Percentiles rank a stretch among this genome's conserved stretches.
phyloP scores from a whole-genome alignment of 2,888 invertebrate species.

The Unio pictorum region DNA sequence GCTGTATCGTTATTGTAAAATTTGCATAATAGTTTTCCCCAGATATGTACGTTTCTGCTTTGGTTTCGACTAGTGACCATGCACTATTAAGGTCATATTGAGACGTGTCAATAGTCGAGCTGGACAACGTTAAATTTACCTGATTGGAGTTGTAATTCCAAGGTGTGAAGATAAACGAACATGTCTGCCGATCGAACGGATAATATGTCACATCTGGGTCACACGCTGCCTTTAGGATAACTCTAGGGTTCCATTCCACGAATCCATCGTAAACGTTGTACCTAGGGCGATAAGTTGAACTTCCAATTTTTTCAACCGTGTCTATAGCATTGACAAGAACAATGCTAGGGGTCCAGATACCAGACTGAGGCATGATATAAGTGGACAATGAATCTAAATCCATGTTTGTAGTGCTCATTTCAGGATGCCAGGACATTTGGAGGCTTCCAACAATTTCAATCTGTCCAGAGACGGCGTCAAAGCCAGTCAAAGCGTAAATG shows the following conservation, averaged over 20 bases:
- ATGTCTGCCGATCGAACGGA: constrained; percentile 31
- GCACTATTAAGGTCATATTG: constrained; percentile 19
- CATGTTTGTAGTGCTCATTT: constrained; percentile 1
- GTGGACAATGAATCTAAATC: constrained; percentile 5
- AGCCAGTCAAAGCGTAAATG: constrained; percentile 19
- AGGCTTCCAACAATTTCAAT: constrained; percentile 26
- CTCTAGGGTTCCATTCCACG: constrained; percentile 23
- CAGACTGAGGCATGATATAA: constrained; percentile 13
- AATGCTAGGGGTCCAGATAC: constrained; percentile 28
- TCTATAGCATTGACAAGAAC: constrained; percentile 26
- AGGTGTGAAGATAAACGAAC: constrained; percentile 19
- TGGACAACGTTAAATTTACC: constrained; percentile 4
- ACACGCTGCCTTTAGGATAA: constrained; percentile 26
- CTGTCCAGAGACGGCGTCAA: constrained; percentile 25
- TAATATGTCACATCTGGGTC: constrained; percentile 29
- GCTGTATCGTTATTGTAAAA: constrained; percentile 21
- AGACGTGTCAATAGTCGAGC: constrained; percentile 13
- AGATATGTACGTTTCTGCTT: constrained; percentile 2
- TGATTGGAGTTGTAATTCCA: constrained; percentile 11
- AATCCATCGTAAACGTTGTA: constrained; percentile 8
- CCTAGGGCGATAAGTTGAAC: constrained; percentile 21
- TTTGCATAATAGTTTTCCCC: constrained; percentile 13
- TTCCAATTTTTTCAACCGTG: constrained; percentile 21
- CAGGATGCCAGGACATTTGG: constrained; percentile 19
- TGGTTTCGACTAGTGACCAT: constrained; percentile 20